A percentile compares a stretch with the other conserved stretches of the same genome.
These are phyloP conservation scores for Acanthacorydalis orientalis DNA, from an alignment of 2,888 invertebrate genomes.

Conservation along the genomic window DNA sequence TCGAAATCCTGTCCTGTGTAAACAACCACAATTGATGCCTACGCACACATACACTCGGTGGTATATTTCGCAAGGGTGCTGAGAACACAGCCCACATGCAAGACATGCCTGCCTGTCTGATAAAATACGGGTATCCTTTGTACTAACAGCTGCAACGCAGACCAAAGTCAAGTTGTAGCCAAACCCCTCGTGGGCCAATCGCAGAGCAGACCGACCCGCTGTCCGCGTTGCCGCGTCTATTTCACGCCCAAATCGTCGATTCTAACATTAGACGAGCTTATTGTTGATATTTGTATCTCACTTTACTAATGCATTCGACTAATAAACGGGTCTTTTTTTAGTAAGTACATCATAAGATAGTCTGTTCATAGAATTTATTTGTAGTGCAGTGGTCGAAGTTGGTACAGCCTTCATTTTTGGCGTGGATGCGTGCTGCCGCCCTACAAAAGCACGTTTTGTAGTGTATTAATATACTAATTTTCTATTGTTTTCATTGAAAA, in stretches of 20 bases:
- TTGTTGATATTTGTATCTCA: no score
- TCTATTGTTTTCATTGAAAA: neutral
- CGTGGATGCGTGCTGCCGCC: slow-evolving; percentile 1
- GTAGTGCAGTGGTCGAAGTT: neutral
- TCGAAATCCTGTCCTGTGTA: no score
- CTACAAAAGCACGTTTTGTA: neutral
- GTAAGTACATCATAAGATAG: neutral
- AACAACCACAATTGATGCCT: no score
- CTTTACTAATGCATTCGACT: neutral
- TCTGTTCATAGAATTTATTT: neutral
- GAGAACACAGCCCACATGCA: no score
- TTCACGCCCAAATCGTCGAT: slow-evolving; percentile 9
- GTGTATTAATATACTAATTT: neutral
- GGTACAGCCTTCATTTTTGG: slow-evolving; percentile 5
- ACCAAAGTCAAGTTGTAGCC: neutral
- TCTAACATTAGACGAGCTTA: neutral
- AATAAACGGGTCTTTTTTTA: neutral
- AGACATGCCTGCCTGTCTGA: no score
- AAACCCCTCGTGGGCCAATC: slow-evolving; percentile 13
- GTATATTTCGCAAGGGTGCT: no score
- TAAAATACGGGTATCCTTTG: no score
- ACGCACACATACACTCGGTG: no score
- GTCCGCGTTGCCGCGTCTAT: slow-evolving; percentile 9
- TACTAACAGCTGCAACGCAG: no score
- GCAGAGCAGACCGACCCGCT: slow-evolving; percentile 10